Base-by-base conservation (phyloP, 1,140 invertebrate species). In the Cydia pomonella region DNA sequence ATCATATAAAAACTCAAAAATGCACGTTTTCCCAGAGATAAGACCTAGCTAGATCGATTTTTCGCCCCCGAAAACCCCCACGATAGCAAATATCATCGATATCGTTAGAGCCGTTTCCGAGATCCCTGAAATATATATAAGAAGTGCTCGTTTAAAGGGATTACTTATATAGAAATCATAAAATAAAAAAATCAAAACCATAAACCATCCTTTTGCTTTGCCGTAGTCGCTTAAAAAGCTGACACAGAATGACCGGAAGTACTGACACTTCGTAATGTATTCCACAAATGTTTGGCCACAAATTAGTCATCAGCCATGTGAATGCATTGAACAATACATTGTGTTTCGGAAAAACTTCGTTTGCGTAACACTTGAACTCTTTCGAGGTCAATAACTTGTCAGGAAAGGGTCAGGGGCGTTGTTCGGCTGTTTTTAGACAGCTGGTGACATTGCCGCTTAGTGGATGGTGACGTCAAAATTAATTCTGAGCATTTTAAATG, bases 311-410 rank as follows among this genome's bases (percentile, higher is more conserved):
- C 64, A 18, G 16, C n/a, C 27, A 69, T 69, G 64, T 69, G 64
- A 69, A 69, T 33, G 29, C 33, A 16, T n/a, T 27, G 64, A 41
- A 69, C 64, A 69, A 69, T 69, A 69, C 64, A 38, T 21, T 12
- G 13, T 25, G 27, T 69, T 66, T 29, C 63, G 25, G 64, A 18
- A 66, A 66, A 66, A 18, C 27, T 69, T 29, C 5, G 64, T 69
- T 69, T 69, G 27, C 27, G 64, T 69, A 69, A 69, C 64, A 38
- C n/a, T 69, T 69, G 64, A 69, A 69, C 64, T 69, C 27, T 69
- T 18, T 69, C 6, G 64, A 21, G 64, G 64, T 69, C 64, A 10
- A 41, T 21, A 69, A 69, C 64, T 69, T 21, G 27, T 1, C 13
- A 69, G 53, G 53, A 18, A 21, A 59, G 18, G 53, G 53, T 59